Base-by-base conservation (phyloP, 53 echinoderm and acorn worm species). In the Arbacia lixula region DNA sequence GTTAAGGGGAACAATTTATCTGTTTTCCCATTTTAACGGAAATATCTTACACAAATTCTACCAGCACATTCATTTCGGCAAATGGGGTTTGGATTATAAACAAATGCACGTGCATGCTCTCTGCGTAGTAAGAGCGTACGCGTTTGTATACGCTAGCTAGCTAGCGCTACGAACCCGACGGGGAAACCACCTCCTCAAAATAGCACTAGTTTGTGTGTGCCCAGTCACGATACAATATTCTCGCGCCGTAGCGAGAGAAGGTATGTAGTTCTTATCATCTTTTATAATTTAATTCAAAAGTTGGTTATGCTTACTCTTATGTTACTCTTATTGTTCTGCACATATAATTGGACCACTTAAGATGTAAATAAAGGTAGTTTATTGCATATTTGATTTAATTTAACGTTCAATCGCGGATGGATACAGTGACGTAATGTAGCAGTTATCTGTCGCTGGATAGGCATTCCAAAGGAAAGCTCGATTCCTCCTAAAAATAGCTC, bases 171-270 rank as follows among this genome's bases (percentile, higher is more conserved):
- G 29, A 32, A 46, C 5, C 10, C 65, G 60, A 77, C 78, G 78
- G 78, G 78, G 78, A 77, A 77, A 77, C 78, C 78, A 77, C 78
- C 78, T 77, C 78, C 78, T 77, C 78, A 77, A 77, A 77, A 77
- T 77, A 77, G 78, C 78, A 77, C 78, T 27, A 77, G 78, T 57
- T 56, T 58, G 78, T 58, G 78, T 77, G 78, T 58, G 78, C 56
- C 78, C 58, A 38, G 36, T 77, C 34, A 58, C 78, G 35, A 4
- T 53, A 74, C 57, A 56, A 60, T 77, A 58, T 58, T 14, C 58
- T 38, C 3, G 38, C 57, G 60, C 78, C 60, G 58, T 25, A 19
- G 55, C 40, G 53, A 53, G 6, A n/a, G n/a, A 75, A 75, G 78
- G 78, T 77, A 77, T 54, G 60, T 77, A 77, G 78, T 77, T 77